These are phyloP conservation scores for Microtus californicus DNA, from an alignment of 2,797 vertebrate genomes.

Conservation along the genomic window DNA sequence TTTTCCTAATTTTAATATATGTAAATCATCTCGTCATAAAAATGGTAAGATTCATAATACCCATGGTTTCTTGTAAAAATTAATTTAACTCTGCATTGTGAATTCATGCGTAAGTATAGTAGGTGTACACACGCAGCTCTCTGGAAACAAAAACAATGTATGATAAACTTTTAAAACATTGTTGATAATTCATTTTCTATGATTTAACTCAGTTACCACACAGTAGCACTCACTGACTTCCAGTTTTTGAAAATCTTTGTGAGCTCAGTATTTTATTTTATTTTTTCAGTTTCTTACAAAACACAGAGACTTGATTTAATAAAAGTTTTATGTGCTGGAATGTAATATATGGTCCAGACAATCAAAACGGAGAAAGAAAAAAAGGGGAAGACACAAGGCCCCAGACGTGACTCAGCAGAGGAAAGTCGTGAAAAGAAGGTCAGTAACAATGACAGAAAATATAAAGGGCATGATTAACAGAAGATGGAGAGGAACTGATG, in stretches of 20 bases:
- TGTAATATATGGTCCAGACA: background rate
- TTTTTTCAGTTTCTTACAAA: background rate
- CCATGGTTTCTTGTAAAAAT: background rate
- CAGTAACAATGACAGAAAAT: background rate
- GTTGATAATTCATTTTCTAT: background rate
- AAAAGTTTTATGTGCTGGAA: background rate
- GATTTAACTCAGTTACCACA: background rate
- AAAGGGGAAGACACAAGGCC: background rate
- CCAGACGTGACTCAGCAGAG: background rate
- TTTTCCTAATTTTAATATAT: background rate
- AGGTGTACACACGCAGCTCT: background rate
- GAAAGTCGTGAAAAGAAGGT: background rate
- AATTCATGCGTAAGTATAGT: background rate
- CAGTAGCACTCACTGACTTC: background rate
- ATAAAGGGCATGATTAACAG: background rate
- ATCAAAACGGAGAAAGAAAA: background rate
- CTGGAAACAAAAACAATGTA: background rate
- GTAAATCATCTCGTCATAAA: background rate
- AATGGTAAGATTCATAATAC: background rate
- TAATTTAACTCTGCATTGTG: background rate
- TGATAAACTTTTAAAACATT: background rate
- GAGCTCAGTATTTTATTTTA: background rate
- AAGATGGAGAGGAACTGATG: rapidly evolving
- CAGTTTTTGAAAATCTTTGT: background rate
- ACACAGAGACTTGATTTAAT: background rate